phyloP scores from a whole-genome alignment of 2,797 vertebrate species.

The Lepidocolaptes lacrymiger region DNA sequence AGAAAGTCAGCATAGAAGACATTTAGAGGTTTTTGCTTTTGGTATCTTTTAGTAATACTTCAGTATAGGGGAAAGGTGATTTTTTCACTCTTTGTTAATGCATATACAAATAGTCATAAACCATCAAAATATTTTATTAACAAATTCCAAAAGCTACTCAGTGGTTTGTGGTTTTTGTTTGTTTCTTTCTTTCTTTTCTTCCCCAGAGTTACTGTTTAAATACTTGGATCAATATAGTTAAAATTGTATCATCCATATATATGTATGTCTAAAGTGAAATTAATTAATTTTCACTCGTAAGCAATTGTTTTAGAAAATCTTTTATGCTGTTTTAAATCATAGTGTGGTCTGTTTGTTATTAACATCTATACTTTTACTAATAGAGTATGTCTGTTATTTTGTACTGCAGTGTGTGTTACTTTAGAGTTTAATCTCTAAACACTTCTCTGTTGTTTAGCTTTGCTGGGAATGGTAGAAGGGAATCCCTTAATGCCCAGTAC shows the following conservation, averaged over 20 bases:
- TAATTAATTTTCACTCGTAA: not conserved
- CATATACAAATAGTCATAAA: not conserved
- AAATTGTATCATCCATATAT: not conserved
- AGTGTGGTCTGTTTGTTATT: not conserved
- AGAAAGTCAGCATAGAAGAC: not conserved
- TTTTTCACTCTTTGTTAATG: not conserved
- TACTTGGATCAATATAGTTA: not conserved
- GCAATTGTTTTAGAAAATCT: not conserved
- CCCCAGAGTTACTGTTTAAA: not conserved
- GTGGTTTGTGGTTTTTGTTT: no score
- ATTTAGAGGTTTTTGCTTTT: not conserved
- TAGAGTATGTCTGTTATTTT: not conserved
- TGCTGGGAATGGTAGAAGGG: not conserved
- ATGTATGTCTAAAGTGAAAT: not conserved
- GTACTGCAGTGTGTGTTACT: not conserved
- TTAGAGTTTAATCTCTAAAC: not conserved
- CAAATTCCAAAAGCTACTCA: not conserved
- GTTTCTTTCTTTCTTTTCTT: not conserved
- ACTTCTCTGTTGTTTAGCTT: not conserved
- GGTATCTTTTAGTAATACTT: not conserved
- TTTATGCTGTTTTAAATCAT: not conserved
- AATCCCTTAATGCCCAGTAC: slow-evolving; percentile 34
- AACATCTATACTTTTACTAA: not conserved
- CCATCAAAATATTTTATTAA: not conserved
- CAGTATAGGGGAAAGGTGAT: not conserved